phyloP scores from a whole-genome alignment of 2,888 invertebrate genomes.

The Ornithoptera alexandrae region DNA sequence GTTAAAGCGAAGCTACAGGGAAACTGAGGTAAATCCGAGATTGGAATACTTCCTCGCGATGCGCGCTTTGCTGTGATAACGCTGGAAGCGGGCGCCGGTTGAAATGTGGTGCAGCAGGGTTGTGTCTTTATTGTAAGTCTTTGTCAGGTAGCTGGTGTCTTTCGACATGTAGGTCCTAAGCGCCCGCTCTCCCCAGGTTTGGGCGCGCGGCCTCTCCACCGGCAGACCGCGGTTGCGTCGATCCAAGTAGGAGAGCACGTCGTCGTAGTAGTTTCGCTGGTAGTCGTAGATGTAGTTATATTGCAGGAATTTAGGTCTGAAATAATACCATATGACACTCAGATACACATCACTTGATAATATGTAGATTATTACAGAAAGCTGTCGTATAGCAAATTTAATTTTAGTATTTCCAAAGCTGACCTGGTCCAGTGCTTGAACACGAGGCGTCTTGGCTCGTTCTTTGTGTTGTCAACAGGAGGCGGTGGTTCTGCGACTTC shows the following conservation, averaged over 20 bases:
- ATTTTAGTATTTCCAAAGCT: slow-evolving; percentile 30
- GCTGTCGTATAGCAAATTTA: too few relatives aligned
- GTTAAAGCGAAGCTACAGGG: slow-evolving; percentile 76
- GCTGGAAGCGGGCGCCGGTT: slow-evolving; percentile 84
- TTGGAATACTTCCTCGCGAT: slow-evolving; percentile 86
- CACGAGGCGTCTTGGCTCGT: slow-evolving; percentile 84
- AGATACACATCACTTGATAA: too few relatives aligned
- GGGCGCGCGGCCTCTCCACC: slow-evolving; percentile 87
- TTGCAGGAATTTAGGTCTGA: slow-evolving; percentile 88
- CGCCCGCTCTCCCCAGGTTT: slow-evolving; percentile 92
- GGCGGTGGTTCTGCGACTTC: slow-evolving; percentile 70
- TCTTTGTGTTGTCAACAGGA: slow-evolving; percentile 63
- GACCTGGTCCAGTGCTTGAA: slow-evolving; percentile 92
- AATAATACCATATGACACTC: slow-evolving; percentile 36
- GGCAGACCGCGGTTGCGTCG: slow-evolving; percentile 84
- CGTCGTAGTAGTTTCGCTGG: slow-evolving; percentile 91
- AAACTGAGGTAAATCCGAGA: slow-evolving; percentile 74
- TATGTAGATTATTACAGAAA: too few relatives aligned
- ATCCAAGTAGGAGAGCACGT: slow-evolving; percentile 90
- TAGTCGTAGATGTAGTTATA: slow-evolving; percentile 92
- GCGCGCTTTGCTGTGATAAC: slow-evolving; percentile 87
- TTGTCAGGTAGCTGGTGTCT: slow-evolving; percentile 85
- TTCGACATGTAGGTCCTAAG: slow-evolving; percentile 84
- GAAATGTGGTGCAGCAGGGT: slow-evolving; percentile 82
- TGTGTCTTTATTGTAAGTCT: slow-evolving; percentile 81